Percentiles rank a stretch among this genome's conserved stretches.
phyloP scores from a whole-genome alignment of 2,888 invertebrate genomes.

The Aspidapion aeneum region DNA sequence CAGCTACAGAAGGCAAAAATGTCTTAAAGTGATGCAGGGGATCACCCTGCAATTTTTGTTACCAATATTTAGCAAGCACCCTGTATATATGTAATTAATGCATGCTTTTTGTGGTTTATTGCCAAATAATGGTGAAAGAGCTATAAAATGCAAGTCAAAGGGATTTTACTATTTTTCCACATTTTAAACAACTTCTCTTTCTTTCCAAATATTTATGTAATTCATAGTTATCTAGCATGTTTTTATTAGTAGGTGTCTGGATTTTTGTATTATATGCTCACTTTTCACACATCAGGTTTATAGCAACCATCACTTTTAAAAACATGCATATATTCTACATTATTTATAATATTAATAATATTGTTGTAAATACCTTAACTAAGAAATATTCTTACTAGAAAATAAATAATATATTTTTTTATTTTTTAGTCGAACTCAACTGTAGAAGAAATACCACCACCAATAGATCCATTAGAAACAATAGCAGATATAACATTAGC shows the following conservation, averaged over 20 bases:
- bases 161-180: too few species aligned
- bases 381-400: neutral
- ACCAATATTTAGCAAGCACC: too few species aligned
- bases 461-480: slow-evolving; percentile 1
- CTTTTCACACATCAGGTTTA: neutral
- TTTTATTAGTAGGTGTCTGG: neutral
- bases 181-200: too few species aligned
- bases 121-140: too few species aligned
- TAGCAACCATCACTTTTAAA: neutral
- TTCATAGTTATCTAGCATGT: too few species aligned
- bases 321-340: neutral
- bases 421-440: neutral
- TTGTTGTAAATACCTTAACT: neutral
- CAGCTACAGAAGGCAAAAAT: too few species aligned
- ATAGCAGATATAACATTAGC: neutral
- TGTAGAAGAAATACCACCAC: slow-evolving; percentile 5
- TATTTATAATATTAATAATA: neutral
- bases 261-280: neutral
- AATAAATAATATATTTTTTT: neutral
- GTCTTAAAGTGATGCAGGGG: too few species aligned
- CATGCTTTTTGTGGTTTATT: too few species aligned
- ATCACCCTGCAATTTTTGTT: too few species aligned
- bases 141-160: too few species aligned
- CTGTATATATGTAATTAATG: too few species aligned
- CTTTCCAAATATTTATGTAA: too few species aligned